Percentiles rank a stretch among this genome's conserved stretches.
Conservation (phyloP, 2,113 vertebrate genomes). For the Typhlomys cinereus region DNA sequence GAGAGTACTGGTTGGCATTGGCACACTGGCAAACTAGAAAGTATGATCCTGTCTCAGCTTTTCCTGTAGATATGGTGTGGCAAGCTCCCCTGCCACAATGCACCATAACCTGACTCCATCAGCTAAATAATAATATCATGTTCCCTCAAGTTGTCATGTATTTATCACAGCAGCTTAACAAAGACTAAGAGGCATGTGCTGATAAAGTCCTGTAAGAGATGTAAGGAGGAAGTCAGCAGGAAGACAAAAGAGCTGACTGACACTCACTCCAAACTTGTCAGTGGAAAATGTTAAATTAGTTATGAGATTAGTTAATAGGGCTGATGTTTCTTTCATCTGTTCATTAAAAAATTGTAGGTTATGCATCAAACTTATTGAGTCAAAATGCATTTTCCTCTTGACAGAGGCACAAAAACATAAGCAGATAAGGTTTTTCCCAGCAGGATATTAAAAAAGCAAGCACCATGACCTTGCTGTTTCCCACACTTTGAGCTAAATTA, state of each 20-base stretch:
- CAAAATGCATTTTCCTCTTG: background rate
- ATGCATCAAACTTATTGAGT: slow-evolving; percentile 1
- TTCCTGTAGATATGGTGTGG: no score
- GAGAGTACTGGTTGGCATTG: no score
- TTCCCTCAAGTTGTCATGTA: no score
- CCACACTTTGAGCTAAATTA: background rate
- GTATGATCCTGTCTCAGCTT: no score
- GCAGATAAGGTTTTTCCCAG: background rate
- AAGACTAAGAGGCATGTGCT: no score
- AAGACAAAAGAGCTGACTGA: slow-evolving; percentile 38
- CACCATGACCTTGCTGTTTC: background rate
- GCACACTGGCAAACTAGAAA: no score
- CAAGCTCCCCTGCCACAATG: no score
- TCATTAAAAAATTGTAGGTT: background rate
- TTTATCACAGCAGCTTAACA: no score
- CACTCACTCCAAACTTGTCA: slow-evolving; percentile 2
- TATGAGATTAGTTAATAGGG: background rate
- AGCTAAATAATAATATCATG: no score
- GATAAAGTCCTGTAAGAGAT: no score
- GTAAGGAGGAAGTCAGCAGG: background rate
- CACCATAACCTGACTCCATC: no score
- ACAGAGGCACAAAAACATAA: background rate
- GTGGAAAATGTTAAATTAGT: background rate
- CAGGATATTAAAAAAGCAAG: background rate
- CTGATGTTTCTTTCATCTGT: background rate